Evolutionary conservation across 2,113 vertebrate species (phyloP).

Genomic region (Pelmatolapia mariae): DNA sequence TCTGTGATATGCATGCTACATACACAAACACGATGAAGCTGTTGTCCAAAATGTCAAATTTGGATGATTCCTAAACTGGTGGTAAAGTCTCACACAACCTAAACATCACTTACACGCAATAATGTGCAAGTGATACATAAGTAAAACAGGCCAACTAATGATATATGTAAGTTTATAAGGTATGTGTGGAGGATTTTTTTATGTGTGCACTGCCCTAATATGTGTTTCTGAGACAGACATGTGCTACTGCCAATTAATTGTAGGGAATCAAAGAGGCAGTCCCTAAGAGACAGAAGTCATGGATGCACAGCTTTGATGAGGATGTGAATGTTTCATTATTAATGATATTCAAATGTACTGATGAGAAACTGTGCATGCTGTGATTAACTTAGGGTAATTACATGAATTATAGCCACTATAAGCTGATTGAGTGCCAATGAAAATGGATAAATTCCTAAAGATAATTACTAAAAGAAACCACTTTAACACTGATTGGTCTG

Average conservation of each 20-base stretch:
- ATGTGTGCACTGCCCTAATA: not conserved
- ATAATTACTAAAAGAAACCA: not conserved
- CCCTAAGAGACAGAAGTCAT: slow-evolving; percentile 9
- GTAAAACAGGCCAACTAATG: not conserved
- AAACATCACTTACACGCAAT: not conserved
- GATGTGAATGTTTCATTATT: slow-evolving; percentile 32
- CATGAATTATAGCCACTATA: not conserved
- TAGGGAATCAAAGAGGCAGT: slow-evolving; percentile 37
- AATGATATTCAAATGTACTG: not conserved
- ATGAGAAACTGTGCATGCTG: not conserved
- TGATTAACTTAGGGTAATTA: not conserved
- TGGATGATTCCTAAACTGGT: not conserved
- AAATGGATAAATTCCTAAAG: not conserved
- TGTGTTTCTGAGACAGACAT: slow-evolving; percentile 1
- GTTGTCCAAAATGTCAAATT: not conserved
- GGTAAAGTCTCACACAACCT: not conserved
- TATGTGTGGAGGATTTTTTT: not conserved
- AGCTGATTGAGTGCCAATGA: not conserved
- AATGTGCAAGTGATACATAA: not conserved
- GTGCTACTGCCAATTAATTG: slow-evolving; percentile 21
- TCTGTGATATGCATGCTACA: not conserved
- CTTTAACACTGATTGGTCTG: not conserved
- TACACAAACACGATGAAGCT: not conserved
- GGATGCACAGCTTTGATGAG: slow-evolving; percentile 32
- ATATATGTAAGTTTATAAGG: not conserved